Base-by-base conservation (phyloP, 1,140 invertebrate genomes). In the Diorhabda elongata region DNA sequence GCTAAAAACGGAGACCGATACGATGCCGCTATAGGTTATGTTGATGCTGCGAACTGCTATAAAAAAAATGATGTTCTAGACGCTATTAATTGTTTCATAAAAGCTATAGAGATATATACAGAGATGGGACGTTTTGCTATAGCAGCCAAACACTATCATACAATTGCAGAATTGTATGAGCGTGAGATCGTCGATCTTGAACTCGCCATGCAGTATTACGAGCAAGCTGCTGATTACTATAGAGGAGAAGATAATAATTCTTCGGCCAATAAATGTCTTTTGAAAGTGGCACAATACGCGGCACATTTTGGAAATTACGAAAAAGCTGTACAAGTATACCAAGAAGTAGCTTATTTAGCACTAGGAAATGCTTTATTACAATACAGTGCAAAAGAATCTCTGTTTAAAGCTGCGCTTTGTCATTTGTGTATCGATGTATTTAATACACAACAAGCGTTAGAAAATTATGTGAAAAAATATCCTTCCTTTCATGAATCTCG, bases 101-200 rank as follows among this genome's bases (percentile, higher is more conserved):
- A 97, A 81, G 94, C 96, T 3, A 97, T 98, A 71, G 97, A 99
- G 83, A 98, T 99, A 71, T 99, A 98, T 81, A 98, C 96, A 4
- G 97, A 99, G 78, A 99, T 99, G 97, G 98, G 97, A 3, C 85
- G 97, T 59, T 99, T 99, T 83, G 95, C 94, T 42, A 96, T 99
- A 85, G 97, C 97, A 56, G 98, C 98, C 2, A 99, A 99, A 82
- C 95, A 98, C 82, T 96, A 99, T 85, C 92, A 97, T 81, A 94
- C 89, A 72, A 98, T 99, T 83, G 98, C 96, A 26, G 97, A 99
- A 82, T 91, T 98, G 78, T 98, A 98, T 82, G 98, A 99, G 85
- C 91, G 88, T 42, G 96, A 98, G 77, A 87, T 91, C 66, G 89
- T 92, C 42, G 96, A 98, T 80, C 85, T 98, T 69, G 95, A 97